Base-by-base conservation (phyloP, 35 echinoderm and acorn worm species). In the Stichopus chloronotus region DNA sequence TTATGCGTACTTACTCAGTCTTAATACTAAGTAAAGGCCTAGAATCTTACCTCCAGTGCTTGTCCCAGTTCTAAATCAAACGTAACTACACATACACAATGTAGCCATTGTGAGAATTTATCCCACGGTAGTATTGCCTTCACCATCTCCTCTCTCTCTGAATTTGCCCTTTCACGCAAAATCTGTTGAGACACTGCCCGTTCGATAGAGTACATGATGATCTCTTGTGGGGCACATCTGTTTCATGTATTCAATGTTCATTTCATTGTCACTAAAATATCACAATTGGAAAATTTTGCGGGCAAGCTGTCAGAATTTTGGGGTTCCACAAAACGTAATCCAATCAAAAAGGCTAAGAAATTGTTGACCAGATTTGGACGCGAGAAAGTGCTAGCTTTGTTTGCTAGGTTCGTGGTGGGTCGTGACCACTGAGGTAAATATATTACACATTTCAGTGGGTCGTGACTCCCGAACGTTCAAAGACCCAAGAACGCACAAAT, bases 61-160 rank as follows among this genome's bases (percentile, higher is more conserved):
- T 98, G 97, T 79, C 97, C 97, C 6, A 98, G 93, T 82, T 98
- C 97, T 59, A 98, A 92, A 93, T 98, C 97, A 76, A 98, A 98
- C 12, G 97, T 98, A 5, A 98, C 95, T 30, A 98, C 97, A 93
- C 97, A 98, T 43, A 98, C 81, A 92, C 97, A 96, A 78, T 96
- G 93, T 16, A 98, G 78, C 97, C 97, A 98, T 43, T 98, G 91
- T 60, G 97, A 98, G 91, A 95, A 96, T 89, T 84, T 94, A 79
- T 98, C 97, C 97, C 97, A 98, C 19, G 97, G 97, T 20, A 98
- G 92, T 91, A 98, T 93, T 20, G 95, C 78, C 19, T 92, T 91
- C 76, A 65, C 69, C 76, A 77, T 91, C 76, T 91, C 90, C 53
- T 89, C 87, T 63, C 87, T 69, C 54, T 89, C 87, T 52, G 87